phyloP scores from a whole-genome alignment of 1,140 invertebrate genomes.

The Zelostemma sp. region DNA sequence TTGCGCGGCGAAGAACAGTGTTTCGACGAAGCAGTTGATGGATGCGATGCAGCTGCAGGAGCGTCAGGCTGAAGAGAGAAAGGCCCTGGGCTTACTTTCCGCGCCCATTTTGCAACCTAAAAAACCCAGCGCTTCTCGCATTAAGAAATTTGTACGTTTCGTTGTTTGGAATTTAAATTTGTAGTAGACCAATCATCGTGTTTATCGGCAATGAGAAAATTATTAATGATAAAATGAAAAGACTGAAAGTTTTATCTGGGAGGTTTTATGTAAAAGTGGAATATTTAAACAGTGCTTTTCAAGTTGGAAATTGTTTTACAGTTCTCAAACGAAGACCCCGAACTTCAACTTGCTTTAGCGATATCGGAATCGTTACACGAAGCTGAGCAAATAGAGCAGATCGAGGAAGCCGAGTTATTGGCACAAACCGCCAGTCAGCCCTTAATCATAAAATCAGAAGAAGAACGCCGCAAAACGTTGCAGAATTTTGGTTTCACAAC shows the following conservation, averaged over 20 bases:
- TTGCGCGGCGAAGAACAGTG: constrained; percentile 67
- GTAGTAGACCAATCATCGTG: no score
- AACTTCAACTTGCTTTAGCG: constrained; percentile 68
- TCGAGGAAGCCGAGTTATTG: constrained; percentile 55
- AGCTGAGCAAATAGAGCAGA: constrained; percentile 57
- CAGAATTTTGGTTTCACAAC: constrained; percentile 63
- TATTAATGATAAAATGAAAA: no score
- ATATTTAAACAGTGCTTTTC: not conserved
- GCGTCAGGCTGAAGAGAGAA: constrained; percentile 66
- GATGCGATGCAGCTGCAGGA: constrained; percentile 67
- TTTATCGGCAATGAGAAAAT: no score
- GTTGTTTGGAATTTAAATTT: not conserved
- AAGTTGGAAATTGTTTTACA: constrained; percentile 22
- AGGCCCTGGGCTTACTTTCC: constrained; percentile 63
- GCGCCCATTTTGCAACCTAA: constrained; percentile 56
- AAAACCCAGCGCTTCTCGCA: constrained; percentile 36
- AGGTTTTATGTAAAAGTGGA: not conserved
- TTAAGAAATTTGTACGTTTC: constrained; percentile 52
- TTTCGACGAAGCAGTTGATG: constrained; percentile 65
- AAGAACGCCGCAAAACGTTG: constrained; percentile 53
- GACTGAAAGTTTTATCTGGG: not conserved
- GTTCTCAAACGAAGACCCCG: constrained; percentile 56
- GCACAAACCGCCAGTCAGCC: constrained; percentile 35
- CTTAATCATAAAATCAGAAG: constrained; percentile 38
- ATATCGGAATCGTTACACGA: constrained; percentile 70